Evolutionary conservation across 2,113 vertebrate genomes (phyloP).

Genomic region (Gadus chalcogrammus): DNA sequence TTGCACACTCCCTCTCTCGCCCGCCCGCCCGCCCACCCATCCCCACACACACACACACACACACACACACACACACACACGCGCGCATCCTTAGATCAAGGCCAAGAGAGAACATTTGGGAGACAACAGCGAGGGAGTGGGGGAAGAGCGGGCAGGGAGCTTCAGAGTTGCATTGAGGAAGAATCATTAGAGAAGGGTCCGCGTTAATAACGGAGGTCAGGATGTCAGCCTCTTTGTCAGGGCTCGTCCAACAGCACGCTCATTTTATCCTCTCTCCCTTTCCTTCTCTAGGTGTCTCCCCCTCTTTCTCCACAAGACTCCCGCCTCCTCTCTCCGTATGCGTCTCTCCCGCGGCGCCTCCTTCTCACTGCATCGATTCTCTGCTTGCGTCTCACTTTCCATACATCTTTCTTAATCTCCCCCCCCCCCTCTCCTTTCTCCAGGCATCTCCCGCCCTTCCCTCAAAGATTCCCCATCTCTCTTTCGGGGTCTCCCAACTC

Average conservation of each 20-base stretch:
- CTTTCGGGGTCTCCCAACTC: no score
- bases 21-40: no score
- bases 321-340: neutral
- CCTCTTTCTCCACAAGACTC: constrained; percentile 12
- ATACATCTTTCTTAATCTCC: neutral
- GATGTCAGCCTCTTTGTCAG: constrained; percentile 38
- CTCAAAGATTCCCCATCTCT: no score
- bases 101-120: neutral
- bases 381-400: neutral
- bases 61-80: neutral
- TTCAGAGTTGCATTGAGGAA: neutral
- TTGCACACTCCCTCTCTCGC: neutral
- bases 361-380: neutral
- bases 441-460: no score
- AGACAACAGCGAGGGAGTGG: constrained; percentile 4
- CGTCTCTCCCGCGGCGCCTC: neutral
- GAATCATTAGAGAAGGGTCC: constrained; percentile 45
- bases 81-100: neutral
- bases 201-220: constrained; percentile 57
- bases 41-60: no score
- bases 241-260: constrained; percentile 37
- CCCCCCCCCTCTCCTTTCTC: no score
- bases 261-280: constrained; percentile 20
- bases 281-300: neutral
- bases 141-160: neutral